A percentile compares a stretch with the other conserved stretches of the same genome.
Evolutionary conservation across 2,797 vertebrate species (phyloP).

Genomic region (Tadarida brasiliensis): DNA sequence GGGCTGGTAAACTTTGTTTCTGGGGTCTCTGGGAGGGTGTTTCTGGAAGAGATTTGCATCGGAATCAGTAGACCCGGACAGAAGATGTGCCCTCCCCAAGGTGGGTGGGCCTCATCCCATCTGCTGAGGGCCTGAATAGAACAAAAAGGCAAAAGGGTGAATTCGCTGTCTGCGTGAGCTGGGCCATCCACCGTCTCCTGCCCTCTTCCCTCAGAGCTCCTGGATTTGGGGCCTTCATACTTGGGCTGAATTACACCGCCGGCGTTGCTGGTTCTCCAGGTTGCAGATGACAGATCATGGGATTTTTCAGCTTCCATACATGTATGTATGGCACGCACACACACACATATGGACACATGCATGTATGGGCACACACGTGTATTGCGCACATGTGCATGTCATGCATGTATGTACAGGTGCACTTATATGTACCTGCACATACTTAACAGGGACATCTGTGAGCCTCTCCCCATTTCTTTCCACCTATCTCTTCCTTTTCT

Average conservation of each 20-base stretch:
- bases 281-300: neutral
- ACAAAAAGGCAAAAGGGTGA: neutral
- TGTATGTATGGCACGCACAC: neutral
- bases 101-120: neutral
- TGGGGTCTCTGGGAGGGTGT: neutral
- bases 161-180: neutral
- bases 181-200: neutral
- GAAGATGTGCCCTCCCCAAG: neutral
- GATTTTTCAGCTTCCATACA: neutral
- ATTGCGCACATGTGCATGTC: neutral
- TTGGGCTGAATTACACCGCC: neutral
- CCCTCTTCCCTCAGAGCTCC: neutral
- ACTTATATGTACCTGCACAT: neutral
- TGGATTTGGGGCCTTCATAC: neutral
- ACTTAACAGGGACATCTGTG: neutral
- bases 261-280: neutral
- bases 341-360: neutral
- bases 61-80: neutral
- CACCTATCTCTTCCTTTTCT: neutral
- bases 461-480: neutral
- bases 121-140: neutral
- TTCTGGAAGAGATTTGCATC: neutral
- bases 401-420: neutral
- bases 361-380: neutral
- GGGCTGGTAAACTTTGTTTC: neutral